phyloP scores from a whole-genome alignment of 2,888 invertebrate genomes.

The Andrena marginata region DNA sequence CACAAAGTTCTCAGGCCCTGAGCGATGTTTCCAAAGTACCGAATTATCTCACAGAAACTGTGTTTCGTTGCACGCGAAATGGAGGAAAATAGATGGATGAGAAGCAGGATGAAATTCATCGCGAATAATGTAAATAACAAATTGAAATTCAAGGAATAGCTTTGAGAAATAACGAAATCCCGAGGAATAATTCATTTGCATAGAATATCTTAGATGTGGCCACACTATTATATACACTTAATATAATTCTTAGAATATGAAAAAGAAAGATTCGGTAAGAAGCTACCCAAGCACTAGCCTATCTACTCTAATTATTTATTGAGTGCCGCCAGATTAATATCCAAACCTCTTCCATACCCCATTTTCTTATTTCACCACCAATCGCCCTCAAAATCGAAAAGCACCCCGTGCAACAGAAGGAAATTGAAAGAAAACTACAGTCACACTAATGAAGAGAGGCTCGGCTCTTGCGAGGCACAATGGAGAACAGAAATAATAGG shows the following conservation, averaged over 20 bases:
- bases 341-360: not conserved
- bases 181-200: too few species aligned
- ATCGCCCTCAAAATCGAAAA: not conserved
- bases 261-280: too few species aligned
- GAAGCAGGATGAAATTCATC: not conserved
- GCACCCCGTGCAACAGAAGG: not conserved
- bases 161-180: too few species aligned
- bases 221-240: too few species aligned
- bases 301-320: too few species aligned
- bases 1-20: not conserved
- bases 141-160: too few species aligned
- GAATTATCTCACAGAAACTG: not conserved
- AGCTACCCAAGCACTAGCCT: too few species aligned
- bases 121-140: too few species aligned
- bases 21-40: not conserved
- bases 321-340: not conserved
- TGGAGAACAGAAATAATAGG: conserved; percentile 26
- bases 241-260: too few species aligned
- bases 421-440: conserved; percentile 9
- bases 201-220: too few species aligned
- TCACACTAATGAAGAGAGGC: not conserved
- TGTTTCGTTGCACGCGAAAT: not conserved
- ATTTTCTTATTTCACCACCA: not conserved
- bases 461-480: conserved; percentile 4
- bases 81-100: not conserved